Percentiles rank a stretch among this genome's conserved stretches.
phyloP scores from a whole-genome alignment of 2,113 vertebrate genomes.

The Poeciliopsis turrubarensis region DNA sequence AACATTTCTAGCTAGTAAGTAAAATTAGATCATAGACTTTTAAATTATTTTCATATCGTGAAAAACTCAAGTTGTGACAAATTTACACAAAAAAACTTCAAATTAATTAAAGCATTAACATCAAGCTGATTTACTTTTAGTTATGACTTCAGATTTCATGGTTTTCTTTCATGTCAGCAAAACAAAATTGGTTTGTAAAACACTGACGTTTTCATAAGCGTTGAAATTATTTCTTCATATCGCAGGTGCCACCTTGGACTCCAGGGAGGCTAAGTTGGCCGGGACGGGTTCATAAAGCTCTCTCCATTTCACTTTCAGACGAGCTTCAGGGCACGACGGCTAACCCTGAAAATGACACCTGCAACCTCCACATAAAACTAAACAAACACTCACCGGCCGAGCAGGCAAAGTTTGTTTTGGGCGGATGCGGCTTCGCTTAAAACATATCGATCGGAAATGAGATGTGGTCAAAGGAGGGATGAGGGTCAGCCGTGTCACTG shows the following conservation, averaged over 20 bases:
- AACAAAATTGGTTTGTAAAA: no score
- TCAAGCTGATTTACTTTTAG: no score
- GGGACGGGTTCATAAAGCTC: constrained; percentile 36
- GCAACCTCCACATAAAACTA: constrained; percentile 36
- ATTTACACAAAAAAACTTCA: no score
- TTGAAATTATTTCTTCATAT: neutral
- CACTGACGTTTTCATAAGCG: no score
- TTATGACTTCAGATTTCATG: no score
- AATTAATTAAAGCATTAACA: no score
- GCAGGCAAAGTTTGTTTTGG: constrained; percentile 55
- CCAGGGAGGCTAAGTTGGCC: constrained; percentile 29
- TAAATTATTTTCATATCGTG: no score
- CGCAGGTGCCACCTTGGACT: neutral
- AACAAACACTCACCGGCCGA: constrained; percentile 50
- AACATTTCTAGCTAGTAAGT: no score
- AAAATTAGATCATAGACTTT: no score
- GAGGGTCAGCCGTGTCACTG: constrained; percentile 72
- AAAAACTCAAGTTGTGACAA: no score
- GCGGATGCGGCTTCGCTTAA: constrained; percentile 51
- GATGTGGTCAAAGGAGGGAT: constrained; percentile 64
- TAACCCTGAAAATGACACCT: constrained; percentile 43
- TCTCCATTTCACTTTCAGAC: constrained; percentile 40
- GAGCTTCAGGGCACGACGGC: constrained; percentile 24
- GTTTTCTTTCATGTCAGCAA: no score
- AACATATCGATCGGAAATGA: constrained; percentile 70